These are phyloP conservation scores for Arrhopalites spinosus DNA, from an alignment of 2,888 invertebrate genomes.

Conservation along the genomic window DNA sequence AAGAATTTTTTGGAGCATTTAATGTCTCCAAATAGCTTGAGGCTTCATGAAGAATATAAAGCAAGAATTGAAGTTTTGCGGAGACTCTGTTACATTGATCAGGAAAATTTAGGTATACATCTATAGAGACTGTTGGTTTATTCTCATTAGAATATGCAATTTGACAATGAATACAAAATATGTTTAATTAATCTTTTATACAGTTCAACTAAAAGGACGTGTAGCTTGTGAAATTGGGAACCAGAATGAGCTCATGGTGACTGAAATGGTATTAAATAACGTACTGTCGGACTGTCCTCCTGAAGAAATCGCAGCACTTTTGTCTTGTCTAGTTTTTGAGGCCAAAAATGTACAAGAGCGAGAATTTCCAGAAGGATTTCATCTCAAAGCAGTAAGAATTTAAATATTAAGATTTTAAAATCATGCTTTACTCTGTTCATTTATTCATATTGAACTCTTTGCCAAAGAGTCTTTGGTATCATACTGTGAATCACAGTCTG, in stretches of 20 bases:
- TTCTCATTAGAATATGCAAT: background rate
- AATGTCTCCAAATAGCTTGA: conserved; percentile 82
- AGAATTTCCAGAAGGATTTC: conserved; percentile 64
- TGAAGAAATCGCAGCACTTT: conserved; percentile 89
- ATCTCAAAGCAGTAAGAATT: conserved; percentile 63
- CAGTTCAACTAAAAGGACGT: conserved; percentile 78
- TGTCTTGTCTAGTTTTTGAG: conserved; percentile 93
- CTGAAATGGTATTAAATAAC: conserved; percentile 90
- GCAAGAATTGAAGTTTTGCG: conserved; percentile 77
- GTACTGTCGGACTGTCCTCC: conserved; percentile 82
- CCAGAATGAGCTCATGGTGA: conserved; percentile 85
- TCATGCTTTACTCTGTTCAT: too few relatives aligned
- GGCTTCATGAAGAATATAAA: conserved; percentile 87
- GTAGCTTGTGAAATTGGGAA: conserved; percentile 86
- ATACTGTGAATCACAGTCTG: background rate
- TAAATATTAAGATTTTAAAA: background rate
- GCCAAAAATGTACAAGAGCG: conserved; percentile 72
- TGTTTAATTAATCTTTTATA: conserved; percentile 5
- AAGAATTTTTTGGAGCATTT: conserved; percentile 75
- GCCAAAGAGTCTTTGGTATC: too few relatives aligned
- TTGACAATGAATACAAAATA: background rate
- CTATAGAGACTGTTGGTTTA: background rate
- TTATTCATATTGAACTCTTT: background rate
- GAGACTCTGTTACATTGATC: conserved; percentile 76
- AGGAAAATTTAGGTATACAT: conserved; percentile 68